A percentile compares a stretch with the other conserved stretches of the same genome.
These are phyloP conservation scores for Ascaphus truei DNA, from an alignment of 2,113 vertebrate genomes.

Conservation along the genomic window DNA sequence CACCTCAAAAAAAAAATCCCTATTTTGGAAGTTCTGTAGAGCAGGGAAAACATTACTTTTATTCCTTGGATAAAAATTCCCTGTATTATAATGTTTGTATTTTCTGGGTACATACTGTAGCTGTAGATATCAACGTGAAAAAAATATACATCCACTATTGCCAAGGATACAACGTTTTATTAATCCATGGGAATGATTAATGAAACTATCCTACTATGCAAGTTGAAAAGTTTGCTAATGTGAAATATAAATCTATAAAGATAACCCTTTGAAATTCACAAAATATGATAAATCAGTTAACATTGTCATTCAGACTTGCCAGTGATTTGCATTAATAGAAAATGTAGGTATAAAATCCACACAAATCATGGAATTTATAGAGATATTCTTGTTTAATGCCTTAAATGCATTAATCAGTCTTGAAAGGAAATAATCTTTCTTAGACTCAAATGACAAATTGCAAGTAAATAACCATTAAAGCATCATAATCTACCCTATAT, in stretches of 20 bases:
- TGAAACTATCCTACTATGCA: background rate
- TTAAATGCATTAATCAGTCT: constrained; percentile 6
- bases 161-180: background rate
- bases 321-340: background rate
- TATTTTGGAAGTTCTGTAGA: too few species aligned
- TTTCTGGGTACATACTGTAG: too few species aligned
- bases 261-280: background rate
- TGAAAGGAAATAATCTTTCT: background rate
- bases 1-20: too few species aligned
- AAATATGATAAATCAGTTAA: constrained; percentile 5
- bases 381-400: background rate
- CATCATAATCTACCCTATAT: background rate
- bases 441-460: background rate
- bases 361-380: background rate
- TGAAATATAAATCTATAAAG: background rate
- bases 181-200: background rate
- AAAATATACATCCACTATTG: background rate
- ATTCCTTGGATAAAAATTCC: too few species aligned
- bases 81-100: too few species aligned
- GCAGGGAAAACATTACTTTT: too few species aligned
- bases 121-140: too few species aligned
- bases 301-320: background rate
- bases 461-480: background rate
- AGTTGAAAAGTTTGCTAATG: background rate
- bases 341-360: constrained; percentile 1